Conservation (phyloP, 2,888 invertebrate species). For the Epirrhoe alternata region DNA sequence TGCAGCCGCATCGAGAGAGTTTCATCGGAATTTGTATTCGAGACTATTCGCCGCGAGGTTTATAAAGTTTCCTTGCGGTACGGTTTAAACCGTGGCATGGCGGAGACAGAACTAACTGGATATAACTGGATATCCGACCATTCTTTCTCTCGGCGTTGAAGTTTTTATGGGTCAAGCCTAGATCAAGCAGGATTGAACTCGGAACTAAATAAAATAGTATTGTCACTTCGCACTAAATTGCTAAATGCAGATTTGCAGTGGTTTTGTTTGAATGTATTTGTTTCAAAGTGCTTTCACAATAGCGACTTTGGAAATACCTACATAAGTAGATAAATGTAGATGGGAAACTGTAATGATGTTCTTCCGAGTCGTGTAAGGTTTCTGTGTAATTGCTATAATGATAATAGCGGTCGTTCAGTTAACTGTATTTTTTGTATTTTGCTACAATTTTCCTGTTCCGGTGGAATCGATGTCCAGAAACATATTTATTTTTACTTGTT, state of each 20-base stretch:
- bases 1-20: slow-evolving; percentile 58
- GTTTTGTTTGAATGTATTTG: slow-evolving; percentile 22
- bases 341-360: slow-evolving; percentile 12
- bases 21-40: slow-evolving; percentile 73
- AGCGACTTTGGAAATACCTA: slow-evolving; percentile 10
- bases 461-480: neutral
- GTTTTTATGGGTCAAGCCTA: slow-evolving; percentile 81
- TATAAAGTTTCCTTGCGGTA: slow-evolving; percentile 72
- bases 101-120: slow-evolving; percentile 74
- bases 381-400: slow-evolving; percentile 19
- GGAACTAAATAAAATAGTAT: slow-evolving; percentile 52
- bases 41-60: slow-evolving; percentile 64
- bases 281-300: slow-evolving; percentile 13
- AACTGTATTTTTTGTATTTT: slow-evolving; percentile 16
- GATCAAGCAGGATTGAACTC: slow-evolving; percentile 72
- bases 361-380: slow-evolving; percentile 15
- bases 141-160: slow-evolving; percentile 68
- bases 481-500: neutral
- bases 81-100: slow-evolving; percentile 68
- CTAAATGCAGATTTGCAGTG: slow-evolving; percentile 46
- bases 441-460: slow-evolving; percentile 2
- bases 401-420: slow-evolving; percentile 13
- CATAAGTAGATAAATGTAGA: slow-evolving; percentile 14
- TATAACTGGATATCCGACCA: slow-evolving; percentile 71
- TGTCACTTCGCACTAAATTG: slow-evolving; percentile 51